phyloP scores from a whole-genome alignment of 1,140 invertebrate species.

The Lamellibrachia luymesi region DNA sequence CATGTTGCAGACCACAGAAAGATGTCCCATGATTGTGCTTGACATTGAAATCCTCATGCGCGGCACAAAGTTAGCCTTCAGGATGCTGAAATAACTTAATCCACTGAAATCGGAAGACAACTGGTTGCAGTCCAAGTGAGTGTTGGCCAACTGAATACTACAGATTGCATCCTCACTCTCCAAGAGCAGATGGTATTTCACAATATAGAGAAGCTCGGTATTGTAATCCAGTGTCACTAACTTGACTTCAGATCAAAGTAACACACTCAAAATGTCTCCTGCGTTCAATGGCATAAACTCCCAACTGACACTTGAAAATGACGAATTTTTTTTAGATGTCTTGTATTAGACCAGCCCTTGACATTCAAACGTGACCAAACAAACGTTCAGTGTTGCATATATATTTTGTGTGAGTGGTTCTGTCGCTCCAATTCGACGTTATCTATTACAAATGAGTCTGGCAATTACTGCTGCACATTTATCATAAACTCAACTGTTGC shows the following conservation, averaged over 20 bases:
- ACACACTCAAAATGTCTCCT: neutral
- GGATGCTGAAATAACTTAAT: neutral
- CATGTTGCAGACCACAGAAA: neutral
- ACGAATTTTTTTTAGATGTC: neutral
- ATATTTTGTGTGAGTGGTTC: neutral
- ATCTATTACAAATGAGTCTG: neutral
- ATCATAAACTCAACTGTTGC: neutral
- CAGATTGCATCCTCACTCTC: neutral
- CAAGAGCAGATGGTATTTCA: too few species aligned
- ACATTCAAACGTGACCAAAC: neutral
- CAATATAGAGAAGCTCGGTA: too few species aligned
- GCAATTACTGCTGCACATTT: neutral
- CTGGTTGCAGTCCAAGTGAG: neutral
- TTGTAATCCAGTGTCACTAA: neutral
- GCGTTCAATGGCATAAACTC: neutral
- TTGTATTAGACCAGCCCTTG: neutral
- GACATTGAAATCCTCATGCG: neutral
- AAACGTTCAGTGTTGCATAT: neutral
- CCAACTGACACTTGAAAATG: neutral
- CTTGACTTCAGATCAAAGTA: neutral
- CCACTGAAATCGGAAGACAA: neutral
- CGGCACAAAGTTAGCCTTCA: neutral
- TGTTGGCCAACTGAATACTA: neutral
- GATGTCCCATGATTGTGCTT: neutral
- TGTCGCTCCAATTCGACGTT: neutral